Evolutionary conservation across 2,113 vertebrate genomes (phyloP).

Genomic region (Tragelaphus strepsiceros): DNA sequence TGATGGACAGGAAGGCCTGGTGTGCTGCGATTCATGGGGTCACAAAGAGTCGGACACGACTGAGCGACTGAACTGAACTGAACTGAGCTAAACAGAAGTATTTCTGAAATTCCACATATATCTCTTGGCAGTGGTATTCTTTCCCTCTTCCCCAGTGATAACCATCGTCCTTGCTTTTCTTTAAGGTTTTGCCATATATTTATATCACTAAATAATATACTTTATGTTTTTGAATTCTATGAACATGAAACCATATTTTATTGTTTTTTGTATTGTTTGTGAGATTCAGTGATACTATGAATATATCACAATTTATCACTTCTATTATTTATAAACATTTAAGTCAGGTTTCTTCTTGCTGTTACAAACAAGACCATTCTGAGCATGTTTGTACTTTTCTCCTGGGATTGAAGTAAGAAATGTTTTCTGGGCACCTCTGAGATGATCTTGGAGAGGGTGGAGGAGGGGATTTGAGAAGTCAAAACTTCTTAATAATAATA

Average conservation of each 20-base stretch:
- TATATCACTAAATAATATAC: neutral
- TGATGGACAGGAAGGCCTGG: too few relatives aligned
- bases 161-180: neutral
- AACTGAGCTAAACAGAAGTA: neutral
- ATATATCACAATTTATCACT: neutral
- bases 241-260: constrained; percentile 1
- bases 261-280: neutral
- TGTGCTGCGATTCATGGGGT: rapidly evolving
- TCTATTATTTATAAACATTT: neutral
- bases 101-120: neutral
- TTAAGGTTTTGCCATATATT: neutral
- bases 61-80: too few relatives aligned
- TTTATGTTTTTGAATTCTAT: neutral
- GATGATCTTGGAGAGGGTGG: rapidly evolving
- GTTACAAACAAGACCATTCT: neutral
- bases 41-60: too few relatives aligned
- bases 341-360: neutral
- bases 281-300: neutral
- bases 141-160: neutral
- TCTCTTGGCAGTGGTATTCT: neutral
- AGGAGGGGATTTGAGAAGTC: neutral
- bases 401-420: neutral
- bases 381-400: neutral
- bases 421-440: neutral
- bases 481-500: neutral